phyloP scores from a whole-genome alignment of 2,113 vertebrate species.

The Propithecus coquereli region DNA sequence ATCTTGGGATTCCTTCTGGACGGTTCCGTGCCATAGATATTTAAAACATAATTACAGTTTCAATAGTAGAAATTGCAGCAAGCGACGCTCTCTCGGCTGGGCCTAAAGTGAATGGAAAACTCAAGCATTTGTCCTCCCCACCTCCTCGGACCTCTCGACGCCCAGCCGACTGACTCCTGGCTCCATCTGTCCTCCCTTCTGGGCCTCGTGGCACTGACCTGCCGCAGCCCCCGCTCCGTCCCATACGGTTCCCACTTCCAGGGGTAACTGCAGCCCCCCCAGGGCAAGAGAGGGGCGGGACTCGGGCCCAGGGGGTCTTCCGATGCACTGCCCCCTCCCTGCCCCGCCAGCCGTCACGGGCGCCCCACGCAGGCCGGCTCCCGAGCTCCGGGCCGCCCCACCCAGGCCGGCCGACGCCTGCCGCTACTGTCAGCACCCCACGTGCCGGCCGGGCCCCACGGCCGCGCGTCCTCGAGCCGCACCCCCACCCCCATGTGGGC shows the following conservation, averaged over 20 bases:
- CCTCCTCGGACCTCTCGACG: background rate
- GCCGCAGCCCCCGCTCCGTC: background rate
- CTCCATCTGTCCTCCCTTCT: background rate
- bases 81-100: background rate
- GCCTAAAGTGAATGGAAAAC: background rate
- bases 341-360: background rate
- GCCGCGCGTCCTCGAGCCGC: background rate
- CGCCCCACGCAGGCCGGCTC: background rate
- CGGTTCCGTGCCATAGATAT: slow-evolving; percentile 15
- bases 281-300: rapidly evolving
- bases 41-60: slow-evolving; percentile 36
- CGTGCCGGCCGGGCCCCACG: background rate
- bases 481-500: background rate
- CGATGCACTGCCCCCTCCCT: background rate
- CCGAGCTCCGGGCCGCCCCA: slow-evolving; percentile 6
- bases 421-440: slow-evolving; percentile 60
- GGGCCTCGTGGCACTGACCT: slow-evolving; percentile 45
- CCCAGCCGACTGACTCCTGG: background rate
- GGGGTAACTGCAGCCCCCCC: background rate
- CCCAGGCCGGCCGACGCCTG: slow-evolving; percentile 1
- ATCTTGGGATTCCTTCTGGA: slow-evolving; percentile 64
- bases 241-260: background rate
- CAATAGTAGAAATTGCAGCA: background rate
- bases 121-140: background rate
- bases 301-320: background rate